Base-by-base conservation (phyloP, 2,888 invertebrate species). In the Epinotia nisella region DNA sequence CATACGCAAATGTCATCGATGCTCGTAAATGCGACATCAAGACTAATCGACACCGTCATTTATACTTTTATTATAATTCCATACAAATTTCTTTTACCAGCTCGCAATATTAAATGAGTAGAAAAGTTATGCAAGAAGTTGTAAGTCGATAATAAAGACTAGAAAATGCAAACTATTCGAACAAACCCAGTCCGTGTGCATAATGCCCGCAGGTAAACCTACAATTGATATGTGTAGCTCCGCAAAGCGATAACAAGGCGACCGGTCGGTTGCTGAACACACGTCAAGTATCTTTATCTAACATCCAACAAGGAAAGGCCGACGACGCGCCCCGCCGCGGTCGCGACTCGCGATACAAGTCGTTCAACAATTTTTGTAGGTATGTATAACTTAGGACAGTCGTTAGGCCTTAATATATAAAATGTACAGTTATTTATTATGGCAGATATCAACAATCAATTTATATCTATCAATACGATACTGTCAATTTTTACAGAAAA, bases 381-480 rank as follows among this genome's bases (percentile, higher is more conserved):
- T 72, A 64, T 69, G 68, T 83, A 88, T 85, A 90, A 88, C 86
- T 87, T 89, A 90, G 87, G 89, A 92, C 91, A 93, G 92, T 92
- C 92, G 90, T 91, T 91, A 92, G 92, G 93, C 92, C 92, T 92
- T 91, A 93, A 85, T 82, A 87, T 86, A 87, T 89, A 90, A 83
- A 91, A 91, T 92, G 82, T 93, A 93, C 91, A 92, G 83, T 88
- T 90, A 89, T 83, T 90, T 90, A 92, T 92, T 93, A 93, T 93
- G 93, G 93, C 93, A 93, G 90, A 92, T 92, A 90, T 92, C 89
- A 92, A 93, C 92, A 91, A 91, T 89, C 86, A 89, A 89, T 91
- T 91, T 89, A 87, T 87, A 83, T 80, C 82, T 84, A 81, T 85
- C 86, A 82, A 89, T 87, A 90, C 82, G 87, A 87, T 88, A 90